Conservation (phyloP, 2,797 vertebrate species). For the Neostethus bicornis region DNA sequence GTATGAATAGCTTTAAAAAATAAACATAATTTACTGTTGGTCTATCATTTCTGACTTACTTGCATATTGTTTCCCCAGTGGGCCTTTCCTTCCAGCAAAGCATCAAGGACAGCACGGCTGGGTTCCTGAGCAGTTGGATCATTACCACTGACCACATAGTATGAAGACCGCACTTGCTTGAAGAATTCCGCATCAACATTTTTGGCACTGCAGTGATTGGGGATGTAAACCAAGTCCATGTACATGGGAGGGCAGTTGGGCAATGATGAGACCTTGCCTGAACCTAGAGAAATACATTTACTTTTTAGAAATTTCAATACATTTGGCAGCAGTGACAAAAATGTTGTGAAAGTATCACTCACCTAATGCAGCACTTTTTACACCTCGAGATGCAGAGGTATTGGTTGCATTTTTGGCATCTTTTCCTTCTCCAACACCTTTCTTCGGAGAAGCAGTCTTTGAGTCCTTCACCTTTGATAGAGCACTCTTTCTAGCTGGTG, state of each 20-base stretch:
- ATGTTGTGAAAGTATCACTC: constrained; percentile 27
- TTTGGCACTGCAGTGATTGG: constrained; percentile 97
- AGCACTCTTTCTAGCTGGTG: constrained; percentile 87
- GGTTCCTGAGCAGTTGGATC: constrained; percentile 91
- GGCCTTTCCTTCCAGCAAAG: constrained; percentile 93
- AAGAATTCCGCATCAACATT: constrained; percentile 96
- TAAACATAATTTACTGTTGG: too few relatives aligned
- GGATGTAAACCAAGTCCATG: constrained; percentile 97
- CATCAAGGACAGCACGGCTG: constrained; percentile 90
- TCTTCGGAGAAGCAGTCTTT: constrained; percentile 91
- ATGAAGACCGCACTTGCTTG: constrained; percentile 92
- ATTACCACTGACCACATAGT: constrained; percentile 98
- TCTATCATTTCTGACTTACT: too few relatives aligned
- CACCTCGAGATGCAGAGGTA: constrained; percentile 88
- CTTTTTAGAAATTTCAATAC: not conserved
- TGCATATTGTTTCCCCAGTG: constrained; percentile 95
- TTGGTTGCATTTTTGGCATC: constrained; percentile 98
- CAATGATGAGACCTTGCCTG: constrained; percentile 82
- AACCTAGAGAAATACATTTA: constrained; percentile 67
- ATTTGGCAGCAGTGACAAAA: not conserved
- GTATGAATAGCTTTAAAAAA: too few relatives aligned
- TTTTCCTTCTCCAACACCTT: constrained; percentile 88
- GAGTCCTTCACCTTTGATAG: constrained; percentile 89
- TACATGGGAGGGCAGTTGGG: constrained; percentile 92
- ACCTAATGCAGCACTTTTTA: constrained; percentile 88